phyloP scores from a whole-genome alignment of 2,113 vertebrate species.

The Otus sunia region DNA sequence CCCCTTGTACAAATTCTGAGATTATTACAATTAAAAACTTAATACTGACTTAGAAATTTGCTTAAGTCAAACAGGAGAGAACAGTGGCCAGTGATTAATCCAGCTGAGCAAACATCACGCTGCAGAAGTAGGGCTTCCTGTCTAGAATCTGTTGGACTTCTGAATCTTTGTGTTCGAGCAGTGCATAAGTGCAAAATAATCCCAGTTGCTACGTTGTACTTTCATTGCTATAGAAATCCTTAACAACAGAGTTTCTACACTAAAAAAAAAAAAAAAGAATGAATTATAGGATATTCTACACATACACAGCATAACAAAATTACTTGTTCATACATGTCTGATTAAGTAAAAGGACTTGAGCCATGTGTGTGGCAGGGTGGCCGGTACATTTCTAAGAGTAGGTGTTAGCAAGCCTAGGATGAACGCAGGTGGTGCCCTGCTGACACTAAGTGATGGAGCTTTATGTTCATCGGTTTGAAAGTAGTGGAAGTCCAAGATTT shows the following conservation, averaged over 20 bases:
- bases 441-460: background rate
- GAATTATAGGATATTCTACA: background rate
- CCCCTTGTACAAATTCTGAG: background rate
- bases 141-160: background rate
- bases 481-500: background rate
- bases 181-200: background rate
- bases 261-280: background rate
- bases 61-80: background rate
- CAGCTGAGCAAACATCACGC: background rate
- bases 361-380: background rate
- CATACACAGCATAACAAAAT: background rate
- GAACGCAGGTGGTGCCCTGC: background rate
- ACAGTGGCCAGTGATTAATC: accelerated
- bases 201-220: accelerated
- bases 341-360: background rate
- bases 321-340: accelerated
- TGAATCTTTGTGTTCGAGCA: background rate
- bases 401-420: background rate
- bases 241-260: background rate
- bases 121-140: background rate
- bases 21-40: background rate
- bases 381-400: background rate
- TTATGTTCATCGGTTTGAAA: background rate
- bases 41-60: background rate
- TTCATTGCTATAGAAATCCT: background rate